Evolutionary conservation across 2,113 vertebrate genomes (phyloP), one percentile per base, ranked within the genome.

Genomic region (Bagarius yarrelli): DNA sequence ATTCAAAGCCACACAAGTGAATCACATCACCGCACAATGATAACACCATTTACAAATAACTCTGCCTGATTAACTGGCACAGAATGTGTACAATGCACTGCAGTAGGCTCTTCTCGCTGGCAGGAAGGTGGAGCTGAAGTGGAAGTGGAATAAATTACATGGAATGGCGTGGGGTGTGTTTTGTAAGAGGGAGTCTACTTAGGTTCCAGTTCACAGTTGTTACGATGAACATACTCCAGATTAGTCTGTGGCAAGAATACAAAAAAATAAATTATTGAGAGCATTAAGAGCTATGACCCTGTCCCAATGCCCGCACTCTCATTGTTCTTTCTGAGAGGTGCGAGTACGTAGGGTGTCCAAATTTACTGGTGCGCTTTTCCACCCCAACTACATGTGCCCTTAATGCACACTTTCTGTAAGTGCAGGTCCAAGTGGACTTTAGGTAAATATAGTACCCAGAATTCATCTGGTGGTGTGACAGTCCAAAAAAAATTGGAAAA

Each of bases 191-290:
- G 25, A 18, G 5, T 72, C 52, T 83, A 83, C 67, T 57, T 77
- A 25, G 75, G 81, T 25, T 75, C 85, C 78, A 64, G 32, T 0
- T 63, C 56, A 16, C 91, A 87, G 27, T 81, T 87, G 85, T 91
- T 92, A 81, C 92, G 85, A 81, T 93, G 87, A 15, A 84, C 91
- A 13, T 92, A 92, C 83, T 92, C 90, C 78, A 92, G 81, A 2
- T 89, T 84, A 1, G 71, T 88, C 86, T 92, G 89, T 70, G 32
- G 77, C 14, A 84, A 27, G 52, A 11, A 83, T 13, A 82, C 23
- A 78, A 19, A 64, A 60, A 34, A 47, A 47, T 8, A 4, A 47
- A 8, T 8, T 47, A 47, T 47, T 47, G 5, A 47, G 11, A 5
- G 44, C 9, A 47, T 47, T 47, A 1, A 8, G 9, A 47, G 11